Percentiles rank a stretch among this genome's conserved stretches.
Conservation (phyloP, 2,797 vertebrate genomes). For the Rhabdomys pumilio region DNA sequence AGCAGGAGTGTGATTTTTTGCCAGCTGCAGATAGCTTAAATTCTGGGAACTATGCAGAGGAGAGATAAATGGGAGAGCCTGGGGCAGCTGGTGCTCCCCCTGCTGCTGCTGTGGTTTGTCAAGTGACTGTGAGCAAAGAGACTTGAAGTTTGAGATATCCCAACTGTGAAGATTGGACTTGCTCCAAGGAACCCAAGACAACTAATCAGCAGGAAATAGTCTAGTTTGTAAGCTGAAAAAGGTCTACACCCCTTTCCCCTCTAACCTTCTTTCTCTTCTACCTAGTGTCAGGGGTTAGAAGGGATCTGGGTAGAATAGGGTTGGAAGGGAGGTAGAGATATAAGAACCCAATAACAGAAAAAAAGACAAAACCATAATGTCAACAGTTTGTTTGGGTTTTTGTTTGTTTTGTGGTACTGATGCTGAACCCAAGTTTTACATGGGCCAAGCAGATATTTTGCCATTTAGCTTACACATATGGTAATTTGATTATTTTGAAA, state of each 20-base stretch:
- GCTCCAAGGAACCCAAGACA: not conserved
- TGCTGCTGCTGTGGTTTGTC: not conserved
- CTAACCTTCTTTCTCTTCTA: not conserved
- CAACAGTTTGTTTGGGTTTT: not conserved
- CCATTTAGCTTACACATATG: not conserved
- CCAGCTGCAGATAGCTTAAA: not conserved
- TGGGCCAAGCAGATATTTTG: not conserved
- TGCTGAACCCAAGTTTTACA: not conserved
- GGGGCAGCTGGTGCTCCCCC: not conserved
- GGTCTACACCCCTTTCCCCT: not conserved
- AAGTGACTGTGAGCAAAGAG: not conserved
- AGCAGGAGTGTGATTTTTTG: not conserved
- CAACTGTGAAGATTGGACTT: not conserved
- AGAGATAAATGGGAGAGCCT: not conserved
- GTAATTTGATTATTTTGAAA: not conserved
- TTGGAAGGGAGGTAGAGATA: not conserved
- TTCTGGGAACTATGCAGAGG: not conserved
- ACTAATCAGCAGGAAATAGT: not conserved
- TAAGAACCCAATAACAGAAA: not conserved
- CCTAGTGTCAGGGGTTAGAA: not conserved
- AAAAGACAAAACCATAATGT: not conserved
- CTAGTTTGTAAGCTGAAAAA: not conserved
- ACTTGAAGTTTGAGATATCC: not conserved
- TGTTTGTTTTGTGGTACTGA: not conserved
- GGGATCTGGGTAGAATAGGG: not conserved